Evolutionary conservation across 2,888 invertebrate species (phyloP), one percentile per base, ranked within the genome.

Genomic region (Bhutanitis thaidina): DNA sequence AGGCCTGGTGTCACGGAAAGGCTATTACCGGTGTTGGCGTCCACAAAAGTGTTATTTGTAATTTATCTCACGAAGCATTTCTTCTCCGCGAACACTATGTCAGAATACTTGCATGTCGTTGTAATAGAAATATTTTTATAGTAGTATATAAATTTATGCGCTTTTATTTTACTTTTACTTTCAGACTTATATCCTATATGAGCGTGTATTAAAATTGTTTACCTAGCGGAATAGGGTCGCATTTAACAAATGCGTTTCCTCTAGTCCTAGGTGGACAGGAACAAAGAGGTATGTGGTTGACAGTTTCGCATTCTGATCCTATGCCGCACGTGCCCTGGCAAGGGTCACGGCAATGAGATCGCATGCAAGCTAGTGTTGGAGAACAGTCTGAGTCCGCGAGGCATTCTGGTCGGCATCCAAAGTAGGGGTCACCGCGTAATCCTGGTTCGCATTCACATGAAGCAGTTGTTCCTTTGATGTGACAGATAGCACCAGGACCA

Each of bases 351-450:
- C 97, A 97, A 71, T 94, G 94, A 60, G 95, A 95, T 34, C 92
- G 92, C 65, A 94, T 94, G 69, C 97, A 97, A 1, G 95, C 94
- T 61, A 93, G 93, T 58, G 95, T 93, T 49, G 94, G 91, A 0
- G 95, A 91, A 78, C 97, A 97, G 64, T 97, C 97, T n/a, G 94
- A 94, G 70, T 97, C 97, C 47, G 95, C 93, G 2, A 97, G 90
- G 76, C 97, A 97, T 77, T 97, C 97, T 0, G 96, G 96, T 58
- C 94, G 91, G 68, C 95, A 95, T 37, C 92, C 92, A 56, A 93
- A 92, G 71, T 94, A 94, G 0, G 95, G 95, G 76, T 94, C 94
- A 15, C 95, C 95, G 57, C 92, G 92, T 61, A 94, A 92, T 52
- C 93, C 93, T 29, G 92, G 90, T 49, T 93, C 82, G 77, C 96